phyloP scores from a whole-genome alignment of 2,797 vertebrate genomes.

The Morelia viridis region DNA sequence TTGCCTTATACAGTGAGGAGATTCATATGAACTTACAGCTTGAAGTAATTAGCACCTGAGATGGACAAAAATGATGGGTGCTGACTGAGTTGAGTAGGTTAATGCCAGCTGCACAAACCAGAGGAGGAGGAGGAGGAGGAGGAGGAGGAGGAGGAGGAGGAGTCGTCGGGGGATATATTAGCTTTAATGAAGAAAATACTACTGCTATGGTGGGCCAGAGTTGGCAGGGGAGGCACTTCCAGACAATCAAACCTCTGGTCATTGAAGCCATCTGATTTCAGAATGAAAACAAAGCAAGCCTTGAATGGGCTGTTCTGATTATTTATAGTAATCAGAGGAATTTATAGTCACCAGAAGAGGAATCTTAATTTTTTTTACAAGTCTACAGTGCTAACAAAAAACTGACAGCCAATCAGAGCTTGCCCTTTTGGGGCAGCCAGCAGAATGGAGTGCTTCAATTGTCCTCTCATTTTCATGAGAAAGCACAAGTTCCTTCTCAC shows the following conservation, averaged over 20 bases:
- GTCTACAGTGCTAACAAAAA: background rate
- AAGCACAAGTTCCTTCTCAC: background rate
- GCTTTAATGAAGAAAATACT: background rate
- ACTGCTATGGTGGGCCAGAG: background rate
- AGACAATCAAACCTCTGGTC: background rate
- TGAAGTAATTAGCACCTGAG: background rate
- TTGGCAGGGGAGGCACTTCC: background rate
- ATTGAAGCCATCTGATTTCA: background rate
- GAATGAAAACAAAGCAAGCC: background rate
- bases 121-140: background rate
- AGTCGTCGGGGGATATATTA: background rate
- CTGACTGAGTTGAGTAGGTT: background rate
- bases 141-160: background rate
- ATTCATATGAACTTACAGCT: background rate
- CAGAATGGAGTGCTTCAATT: background rate
- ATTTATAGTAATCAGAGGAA: background rate
- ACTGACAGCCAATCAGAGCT: background rate
- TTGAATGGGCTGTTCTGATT: background rate
- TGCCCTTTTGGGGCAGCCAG: background rate
- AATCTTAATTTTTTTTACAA: background rate
- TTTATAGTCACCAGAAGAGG: background rate
- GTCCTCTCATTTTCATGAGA: background rate
- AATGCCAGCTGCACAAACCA: background rate
- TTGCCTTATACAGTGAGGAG: background rate
- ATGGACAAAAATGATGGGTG: background rate